A percentile compares a stretch with the other conserved stretches of the same genome.
phyloP scores from a whole-genome alignment of 2,888 invertebrate species.

The Apeira syringaria region DNA sequence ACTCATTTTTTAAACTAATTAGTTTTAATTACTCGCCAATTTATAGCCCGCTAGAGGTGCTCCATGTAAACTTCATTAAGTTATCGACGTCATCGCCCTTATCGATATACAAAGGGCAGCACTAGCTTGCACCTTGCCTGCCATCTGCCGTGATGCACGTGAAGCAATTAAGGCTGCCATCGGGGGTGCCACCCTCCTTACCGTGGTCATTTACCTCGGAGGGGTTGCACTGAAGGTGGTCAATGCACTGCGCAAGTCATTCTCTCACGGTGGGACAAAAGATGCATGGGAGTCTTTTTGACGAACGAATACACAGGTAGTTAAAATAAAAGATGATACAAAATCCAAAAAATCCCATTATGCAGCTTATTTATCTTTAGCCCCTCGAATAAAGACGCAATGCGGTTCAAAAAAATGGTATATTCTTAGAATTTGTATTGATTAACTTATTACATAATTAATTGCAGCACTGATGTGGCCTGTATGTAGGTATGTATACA shows the following conservation, averaged over 20 bases:
- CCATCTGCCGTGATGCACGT: slow-evolving; percentile 78
- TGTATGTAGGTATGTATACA: too few relatives aligned
- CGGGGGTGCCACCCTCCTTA: slow-evolving; percentile 78
- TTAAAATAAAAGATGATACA: too few relatives aligned
- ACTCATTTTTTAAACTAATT: too few relatives aligned
- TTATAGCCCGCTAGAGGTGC: not conserved
- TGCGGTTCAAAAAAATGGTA: too few relatives aligned
- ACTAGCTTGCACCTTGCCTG: slow-evolving; percentile 78
- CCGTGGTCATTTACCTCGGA: slow-evolving; percentile 75
- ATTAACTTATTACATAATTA: too few relatives aligned
- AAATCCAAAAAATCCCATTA: too few relatives aligned
- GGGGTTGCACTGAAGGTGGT: slow-evolving; percentile 63
- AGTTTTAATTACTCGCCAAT: too few relatives aligned
- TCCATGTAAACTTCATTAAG: not conserved
- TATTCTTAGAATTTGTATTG: too few relatives aligned
- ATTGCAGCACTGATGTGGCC: too few relatives aligned
- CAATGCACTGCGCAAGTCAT: slow-evolving; percentile 54
- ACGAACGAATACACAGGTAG: too few relatives aligned
- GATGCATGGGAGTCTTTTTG: slow-evolving; percentile 19
- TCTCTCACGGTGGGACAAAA: slow-evolving; percentile 51
- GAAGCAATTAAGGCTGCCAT: slow-evolving; percentile 72
- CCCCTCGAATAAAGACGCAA: too few relatives aligned
- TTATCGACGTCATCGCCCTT: slow-evolving; percentile 34
- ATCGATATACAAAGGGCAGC: slow-evolving; percentile 69
- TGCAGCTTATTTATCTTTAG: too few relatives aligned